These are phyloP conservation scores for Masticophis lateralis DNA, from an alignment of 2,797 vertebrate species.

Conservation along the genomic window DNA sequence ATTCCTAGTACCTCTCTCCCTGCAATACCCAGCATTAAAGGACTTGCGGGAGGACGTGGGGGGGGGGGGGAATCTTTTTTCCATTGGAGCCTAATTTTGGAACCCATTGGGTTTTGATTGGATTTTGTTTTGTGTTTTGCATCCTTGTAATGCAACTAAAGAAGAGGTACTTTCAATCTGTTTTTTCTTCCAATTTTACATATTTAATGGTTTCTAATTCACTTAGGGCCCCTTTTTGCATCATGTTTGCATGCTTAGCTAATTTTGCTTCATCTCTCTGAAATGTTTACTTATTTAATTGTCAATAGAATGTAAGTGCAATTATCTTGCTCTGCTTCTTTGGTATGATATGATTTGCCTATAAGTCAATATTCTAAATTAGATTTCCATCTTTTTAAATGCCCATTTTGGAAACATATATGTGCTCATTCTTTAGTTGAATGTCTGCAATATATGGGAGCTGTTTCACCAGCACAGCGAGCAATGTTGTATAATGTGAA, in stretches of 20 bases:
- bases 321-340: not conserved
- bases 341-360: not conserved
- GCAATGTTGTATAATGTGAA: not conserved
- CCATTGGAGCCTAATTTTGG: not conserved
- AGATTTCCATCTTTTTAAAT: not conserved
- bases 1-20: not conserved
- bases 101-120: not conserved
- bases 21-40: not conserved
- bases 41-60: not conserved
- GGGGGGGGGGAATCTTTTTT: not conserved
- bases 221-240: not conserved
- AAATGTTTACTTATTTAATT: not conserved
- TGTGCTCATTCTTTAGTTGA: not conserved
- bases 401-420: not conserved
- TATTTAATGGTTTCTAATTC: not conserved
- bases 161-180: not conserved
- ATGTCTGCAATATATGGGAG: not conserved
- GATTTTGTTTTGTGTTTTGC: not conserved
- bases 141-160: not conserved
- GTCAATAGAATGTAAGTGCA: not conserved
- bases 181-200: not conserved
- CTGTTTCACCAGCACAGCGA: not conserved
- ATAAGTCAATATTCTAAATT: not conserved
- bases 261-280: not conserved
- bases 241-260: not conserved